Evolutionary conservation across 1,140 invertebrate genomes (phyloP).

Genomic region (Hydropsyche tenuis): DNA sequence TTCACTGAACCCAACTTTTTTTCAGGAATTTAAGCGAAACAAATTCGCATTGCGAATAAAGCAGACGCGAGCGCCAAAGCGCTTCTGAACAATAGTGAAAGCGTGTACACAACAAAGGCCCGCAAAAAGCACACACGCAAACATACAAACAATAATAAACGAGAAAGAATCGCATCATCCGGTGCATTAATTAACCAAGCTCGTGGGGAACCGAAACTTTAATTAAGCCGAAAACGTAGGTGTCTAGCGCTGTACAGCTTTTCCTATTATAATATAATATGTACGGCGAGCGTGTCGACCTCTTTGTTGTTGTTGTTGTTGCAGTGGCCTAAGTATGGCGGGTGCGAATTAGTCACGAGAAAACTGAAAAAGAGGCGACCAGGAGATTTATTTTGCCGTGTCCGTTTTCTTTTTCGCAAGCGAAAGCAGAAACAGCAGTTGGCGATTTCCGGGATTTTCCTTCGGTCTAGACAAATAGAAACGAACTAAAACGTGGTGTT

Average conservation of each 20-base stretch:
- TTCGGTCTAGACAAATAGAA: neutral
- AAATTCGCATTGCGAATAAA: too few relatives aligned
- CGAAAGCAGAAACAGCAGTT: neutral
- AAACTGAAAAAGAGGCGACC: too few relatives aligned
- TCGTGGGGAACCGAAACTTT: conserved; percentile 25
- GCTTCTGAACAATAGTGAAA: neutral
- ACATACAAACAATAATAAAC: conserved; percentile 24
- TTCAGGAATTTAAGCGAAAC: too few relatives aligned
- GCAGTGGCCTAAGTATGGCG: too few relatives aligned
- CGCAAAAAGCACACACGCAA: neutral
- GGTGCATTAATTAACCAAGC: conserved; percentile 33
- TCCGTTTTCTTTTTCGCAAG: neutral
- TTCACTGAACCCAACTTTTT: neutral
- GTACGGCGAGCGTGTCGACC: too few relatives aligned
- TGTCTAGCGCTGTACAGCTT: neutral
- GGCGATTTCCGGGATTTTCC: neutral
- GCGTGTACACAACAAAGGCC: neutral
- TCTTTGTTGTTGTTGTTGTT: too few relatives aligned
- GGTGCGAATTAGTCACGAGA: too few relatives aligned
- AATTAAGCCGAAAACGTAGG: conserved; percentile 28
- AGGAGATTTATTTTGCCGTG: neutral
- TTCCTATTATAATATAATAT: too few relatives aligned
- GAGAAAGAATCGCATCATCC: conserved; percentile 32
- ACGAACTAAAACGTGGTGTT: neutral
- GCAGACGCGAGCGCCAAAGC: neutral